Evolutionary conservation across 2,888 invertebrate genomes (phyloP), one percentile per base, ranked within the genome.

Genomic region (Clitarchus hookeri): DNA sequence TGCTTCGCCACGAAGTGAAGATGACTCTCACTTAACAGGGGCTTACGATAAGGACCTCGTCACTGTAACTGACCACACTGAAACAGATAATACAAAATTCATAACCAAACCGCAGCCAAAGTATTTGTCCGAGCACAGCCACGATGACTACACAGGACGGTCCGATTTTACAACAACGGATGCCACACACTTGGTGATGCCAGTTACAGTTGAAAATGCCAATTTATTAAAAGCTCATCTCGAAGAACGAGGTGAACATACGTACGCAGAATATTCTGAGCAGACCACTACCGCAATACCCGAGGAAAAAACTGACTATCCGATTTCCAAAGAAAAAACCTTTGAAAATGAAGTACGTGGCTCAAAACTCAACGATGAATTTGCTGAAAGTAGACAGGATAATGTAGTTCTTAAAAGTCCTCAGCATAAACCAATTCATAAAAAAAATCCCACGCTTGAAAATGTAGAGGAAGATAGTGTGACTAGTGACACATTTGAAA

Each of bases 371-470:
- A 65, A 65, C 13, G 8, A 16, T n/a, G 0, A 1, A 23, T 11
- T 65, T 65, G 65, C 65, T 23, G 65, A 65, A 65, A 65, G 65
- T 65, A 65, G 65, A 23, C 65, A 65, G n/a, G 65, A 65, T 65
- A 19, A 65, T 65, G 65, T 65, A 23, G 8, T 65, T n/a, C n/a
- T 65, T 65, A 19, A 65, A 23, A n/a, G 16, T n/a, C 8, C 23
- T n/a, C 65, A 65, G 16, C 8, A 65, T 65, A n/a, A 65, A 1
- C 8, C 19, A 65, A 65, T 8, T 23, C 0, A 65, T 23, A 3
- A 65, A 65, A 23, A 65, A 65, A 8, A 1, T 6, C 2, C 23
- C 23, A 65, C 65, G 2, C 16, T 8, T 0, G 23, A 65, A 8
- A 19, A 65, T 3, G 0, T 23, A 9, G 0, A 16, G 1, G 65